phyloP scores from a whole-genome alignment of 2,888 invertebrate genomes.

The Dasypolia templi region DNA sequence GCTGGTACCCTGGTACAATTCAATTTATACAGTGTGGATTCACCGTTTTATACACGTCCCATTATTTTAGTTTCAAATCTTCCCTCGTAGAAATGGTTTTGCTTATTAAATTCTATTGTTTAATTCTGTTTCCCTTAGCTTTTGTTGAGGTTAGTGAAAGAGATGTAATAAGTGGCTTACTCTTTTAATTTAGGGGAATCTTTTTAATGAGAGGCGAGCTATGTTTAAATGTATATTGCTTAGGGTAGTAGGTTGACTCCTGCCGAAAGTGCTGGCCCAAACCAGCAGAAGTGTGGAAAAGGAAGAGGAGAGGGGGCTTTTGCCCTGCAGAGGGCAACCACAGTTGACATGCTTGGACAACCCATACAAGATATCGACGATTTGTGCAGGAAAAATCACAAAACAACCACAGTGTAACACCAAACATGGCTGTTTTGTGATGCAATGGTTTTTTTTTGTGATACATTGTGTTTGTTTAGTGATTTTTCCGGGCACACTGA shows the following conservation, averaged over 20 bases:
- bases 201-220: too few species aligned
- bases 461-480: too few species aligned
- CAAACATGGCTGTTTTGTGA: too few species aligned
- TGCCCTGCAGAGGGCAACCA: neutral
- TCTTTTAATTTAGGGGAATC: neutral
- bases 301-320: neutral
- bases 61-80: constrained; percentile 69
- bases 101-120: constrained; percentile 48
- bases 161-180: neutral
- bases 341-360: too few species aligned
- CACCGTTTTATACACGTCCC: constrained; percentile 56
- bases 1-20: constrained; percentile 61
- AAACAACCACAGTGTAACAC: neutral
- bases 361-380: too few species aligned
- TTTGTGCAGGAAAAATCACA: neutral
- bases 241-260: neutral
- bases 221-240: neutral
- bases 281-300: neutral
- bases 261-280: neutral
- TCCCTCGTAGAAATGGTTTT: constrained; percentile 44
- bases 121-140: neutral
- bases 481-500: too few species aligned
- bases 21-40: constrained; percentile 64
- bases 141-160: neutral
- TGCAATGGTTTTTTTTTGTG: too few species aligned